Conservation (phyloP, 2,113 vertebrate species). For the Epinephelus lanceolatus region DNA sequence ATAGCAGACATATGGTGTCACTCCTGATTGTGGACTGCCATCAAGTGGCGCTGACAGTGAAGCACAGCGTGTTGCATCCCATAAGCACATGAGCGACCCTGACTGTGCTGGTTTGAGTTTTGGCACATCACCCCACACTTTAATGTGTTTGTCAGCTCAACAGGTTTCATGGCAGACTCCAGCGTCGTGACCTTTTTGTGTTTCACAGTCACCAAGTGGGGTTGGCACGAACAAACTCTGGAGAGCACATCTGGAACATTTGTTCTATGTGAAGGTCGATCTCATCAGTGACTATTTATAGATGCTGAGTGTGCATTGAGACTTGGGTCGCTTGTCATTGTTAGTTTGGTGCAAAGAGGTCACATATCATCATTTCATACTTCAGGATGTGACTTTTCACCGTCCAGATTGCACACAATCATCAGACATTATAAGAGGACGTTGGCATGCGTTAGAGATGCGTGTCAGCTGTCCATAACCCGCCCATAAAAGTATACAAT, state of each 20-base stretch:
- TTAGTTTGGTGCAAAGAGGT: slow-evolving; percentile 6
- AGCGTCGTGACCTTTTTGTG: slow-evolving; percentile 8
- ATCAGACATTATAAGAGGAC: background rate
- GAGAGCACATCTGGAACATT: slow-evolving; percentile 57
- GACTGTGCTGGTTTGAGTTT: background rate
- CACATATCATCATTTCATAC: slow-evolving; percentile 21
- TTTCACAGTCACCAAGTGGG: slow-evolving; percentile 2
- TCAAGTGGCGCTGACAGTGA: slow-evolving; percentile 63
- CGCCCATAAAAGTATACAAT: slow-evolving; percentile 27
- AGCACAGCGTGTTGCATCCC: slow-evolving; percentile 28
- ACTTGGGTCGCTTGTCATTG: slow-evolving; percentile 30
- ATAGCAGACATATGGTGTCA: background rate
- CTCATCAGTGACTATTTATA: slow-evolving; percentile 47
- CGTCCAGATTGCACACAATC: background rate
- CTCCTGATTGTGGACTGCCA: slow-evolving; percentile 63
- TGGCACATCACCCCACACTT: background rate
- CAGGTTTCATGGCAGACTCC: background rate
- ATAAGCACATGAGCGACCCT: background rate
- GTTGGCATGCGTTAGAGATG: background rate
- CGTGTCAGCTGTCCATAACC: slow-evolving; percentile 21
- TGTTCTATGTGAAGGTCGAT: slow-evolving; percentile 34
- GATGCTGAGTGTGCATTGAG: background rate
- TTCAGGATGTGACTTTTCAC: background rate
- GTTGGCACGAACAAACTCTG: slow-evolving; percentile 30
- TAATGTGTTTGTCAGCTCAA: slow-evolving; percentile 9